These are phyloP conservation scores for Thamnophis sirtalis DNA, from an alignment of 2,113 vertebrate genomes.

Conservation along the genomic window DNA sequence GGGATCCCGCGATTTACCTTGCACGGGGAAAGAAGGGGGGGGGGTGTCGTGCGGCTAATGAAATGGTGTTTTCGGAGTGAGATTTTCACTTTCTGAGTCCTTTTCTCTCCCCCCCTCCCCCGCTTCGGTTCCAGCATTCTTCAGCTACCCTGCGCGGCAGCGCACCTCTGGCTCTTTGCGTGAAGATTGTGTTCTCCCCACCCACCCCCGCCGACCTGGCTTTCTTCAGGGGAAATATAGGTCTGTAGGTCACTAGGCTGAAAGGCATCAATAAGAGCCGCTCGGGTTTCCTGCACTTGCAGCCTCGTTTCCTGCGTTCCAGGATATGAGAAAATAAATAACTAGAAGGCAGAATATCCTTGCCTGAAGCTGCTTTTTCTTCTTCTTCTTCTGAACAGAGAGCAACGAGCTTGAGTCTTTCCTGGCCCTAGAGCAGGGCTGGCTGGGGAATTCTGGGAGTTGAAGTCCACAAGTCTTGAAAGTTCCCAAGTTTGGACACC, in stretches of 20 bases:
- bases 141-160: background rate
- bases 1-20: too few relatives aligned
- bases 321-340: background rate
- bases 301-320: background rate
- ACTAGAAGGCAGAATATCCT: background rate
- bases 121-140: background rate
- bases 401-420: background rate
- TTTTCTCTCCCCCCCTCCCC: background rate
- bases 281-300: background rate
- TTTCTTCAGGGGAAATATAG: background rate
- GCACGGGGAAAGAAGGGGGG: background rate
- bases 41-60: background rate
- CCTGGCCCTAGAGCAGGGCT: background rate
- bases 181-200: background rate
- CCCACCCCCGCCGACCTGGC: background rate
- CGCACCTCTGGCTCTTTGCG: background rate
- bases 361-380: background rate
- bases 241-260: background rate
- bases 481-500: too few relatives aligned
- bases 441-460: background rate
- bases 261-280: background rate
- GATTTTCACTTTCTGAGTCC: background rate
- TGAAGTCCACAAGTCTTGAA: background rate
- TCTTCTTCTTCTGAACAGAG: background rate
- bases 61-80: background rate